Percentiles rank a stretch among this genome's conserved stretches.
Conservation (phyloP, 2,888 invertebrate species). For the Abrostola tripartita region DNA sequence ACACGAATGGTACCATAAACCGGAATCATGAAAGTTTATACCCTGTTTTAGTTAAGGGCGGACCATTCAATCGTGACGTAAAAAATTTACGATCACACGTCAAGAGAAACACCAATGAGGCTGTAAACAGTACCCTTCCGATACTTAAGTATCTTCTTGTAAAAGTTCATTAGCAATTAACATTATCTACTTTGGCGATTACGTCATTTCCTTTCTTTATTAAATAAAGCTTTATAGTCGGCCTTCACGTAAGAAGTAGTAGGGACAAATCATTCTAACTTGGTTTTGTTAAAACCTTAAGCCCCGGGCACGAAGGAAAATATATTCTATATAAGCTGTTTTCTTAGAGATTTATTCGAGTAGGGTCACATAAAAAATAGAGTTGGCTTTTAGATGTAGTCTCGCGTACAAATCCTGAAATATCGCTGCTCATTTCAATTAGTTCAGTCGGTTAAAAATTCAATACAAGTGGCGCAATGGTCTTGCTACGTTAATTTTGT, state of each 20-base stretch:
- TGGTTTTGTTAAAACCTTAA: conserved; percentile 60
- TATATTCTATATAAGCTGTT: conserved; percentile 60
- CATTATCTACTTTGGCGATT: conserved; percentile 66
- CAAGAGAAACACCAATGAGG: conserved; percentile 87
- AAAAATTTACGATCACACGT: conserved; percentile 87
- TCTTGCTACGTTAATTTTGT: conserved; percentile 9
- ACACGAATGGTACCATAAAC: conserved; percentile 84
- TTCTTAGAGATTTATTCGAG: conserved; percentile 61
- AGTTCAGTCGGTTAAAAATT: conserved; percentile 52
- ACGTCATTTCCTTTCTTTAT: conserved; percentile 57
- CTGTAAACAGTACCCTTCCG: conserved; percentile 82
- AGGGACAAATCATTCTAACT: conserved; percentile 50
- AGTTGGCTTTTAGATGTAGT: conserved; percentile 56
- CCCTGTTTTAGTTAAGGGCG: conserved; percentile 86
- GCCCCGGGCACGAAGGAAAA: conserved; percentile 52
- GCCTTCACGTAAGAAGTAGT: conserved; percentile 28
- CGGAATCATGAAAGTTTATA: conserved; percentile 86
- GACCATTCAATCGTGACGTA: conserved; percentile 86
- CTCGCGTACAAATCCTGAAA: conserved; percentile 57
- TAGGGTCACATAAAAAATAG: conserved; percentile 60
- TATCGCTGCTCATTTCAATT: conserved; percentile 59
- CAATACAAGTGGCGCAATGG: conserved; percentile 28
- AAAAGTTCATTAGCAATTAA: conserved; percentile 85
- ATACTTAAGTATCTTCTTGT: conserved; percentile 79
- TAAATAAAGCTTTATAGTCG: conserved; percentile 40